Percentiles rank a stretch among this genome's conserved stretches.
phyloP scores from a whole-genome alignment of 2,888 invertebrate species.

The Neria commutata region DNA sequence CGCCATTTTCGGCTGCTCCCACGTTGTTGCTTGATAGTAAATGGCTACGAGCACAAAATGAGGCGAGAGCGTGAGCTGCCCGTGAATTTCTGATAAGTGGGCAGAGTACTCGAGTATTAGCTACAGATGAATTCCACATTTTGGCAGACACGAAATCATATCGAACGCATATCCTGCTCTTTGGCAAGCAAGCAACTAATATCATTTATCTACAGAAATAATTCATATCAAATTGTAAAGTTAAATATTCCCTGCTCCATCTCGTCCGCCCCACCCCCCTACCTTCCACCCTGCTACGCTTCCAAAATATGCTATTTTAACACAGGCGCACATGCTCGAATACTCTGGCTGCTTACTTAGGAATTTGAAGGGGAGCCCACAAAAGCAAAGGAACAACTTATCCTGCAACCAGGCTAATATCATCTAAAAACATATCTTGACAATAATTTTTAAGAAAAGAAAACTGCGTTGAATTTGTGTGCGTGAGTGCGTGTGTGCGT shows the following conservation, averaged over 20 bases:
- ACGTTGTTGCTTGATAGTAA: conserved; percentile 58
- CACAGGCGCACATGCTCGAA: too few species aligned
- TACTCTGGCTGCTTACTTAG: neutral
- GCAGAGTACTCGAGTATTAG: neutral
- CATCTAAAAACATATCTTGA: conserved; percentile 63
- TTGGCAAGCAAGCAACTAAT: too few species aligned
- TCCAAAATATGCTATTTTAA: too few species aligned
- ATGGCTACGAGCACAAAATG: conserved; percentile 18
- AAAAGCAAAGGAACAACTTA: neutral
- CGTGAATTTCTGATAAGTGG: neutral
- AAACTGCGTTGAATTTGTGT: conserved; percentile 42
- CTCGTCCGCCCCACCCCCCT: too few species aligned
- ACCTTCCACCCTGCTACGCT: too few species aligned
- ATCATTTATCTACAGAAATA: too few species aligned
- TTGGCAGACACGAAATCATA: neutral
- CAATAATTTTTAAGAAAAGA: conserved; percentile 52
- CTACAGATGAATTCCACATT: too few species aligned
- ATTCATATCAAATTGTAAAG: too few species aligned
- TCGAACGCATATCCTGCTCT: too few species aligned
- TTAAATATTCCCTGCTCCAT: too few species aligned
- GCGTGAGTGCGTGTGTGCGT: conserved; percentile 16
- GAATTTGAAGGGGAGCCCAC: too few species aligned
- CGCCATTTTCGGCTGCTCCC: conserved; percentile 24
- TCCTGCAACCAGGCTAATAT: conserved; percentile 61
- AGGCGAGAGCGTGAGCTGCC: neutral